These are phyloP conservation scores for Brachyptera risi DNA, from an alignment of 2,888 invertebrate genomes.

Conservation along the genomic window DNA sequence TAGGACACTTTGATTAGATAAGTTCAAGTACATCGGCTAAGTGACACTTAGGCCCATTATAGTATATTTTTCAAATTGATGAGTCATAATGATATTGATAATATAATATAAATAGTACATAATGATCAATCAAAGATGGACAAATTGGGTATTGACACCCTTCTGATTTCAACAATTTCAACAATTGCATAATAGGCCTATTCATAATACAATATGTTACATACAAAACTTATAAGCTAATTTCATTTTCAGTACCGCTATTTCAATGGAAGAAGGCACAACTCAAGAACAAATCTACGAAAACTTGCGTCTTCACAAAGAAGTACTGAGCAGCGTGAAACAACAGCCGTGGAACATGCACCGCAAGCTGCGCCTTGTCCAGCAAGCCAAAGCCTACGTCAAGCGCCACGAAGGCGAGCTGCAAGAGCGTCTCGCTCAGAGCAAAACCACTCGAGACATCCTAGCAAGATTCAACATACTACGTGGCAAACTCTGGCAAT, in stretches of 20 bases:
- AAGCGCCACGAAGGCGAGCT: conserved; percentile 86
- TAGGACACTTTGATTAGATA: too few species aligned
- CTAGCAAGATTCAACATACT: conserved; percentile 79
- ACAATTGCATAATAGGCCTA: too few species aligned
- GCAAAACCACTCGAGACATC: conserved; percentile 78
- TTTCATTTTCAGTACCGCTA: conserved; percentile 60
- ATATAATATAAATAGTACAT: too few species aligned
- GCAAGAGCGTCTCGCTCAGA: conserved; percentile 85
- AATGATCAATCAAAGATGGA: too few species aligned
- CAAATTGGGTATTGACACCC: too few species aligned
- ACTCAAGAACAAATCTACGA: conserved; percentile 86
- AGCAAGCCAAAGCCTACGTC: conserved; percentile 81
- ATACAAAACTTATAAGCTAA: too few species aligned
- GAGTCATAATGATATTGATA: too few species aligned
- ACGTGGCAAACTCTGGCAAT: conserved; percentile 78
- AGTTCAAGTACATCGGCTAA: too few species aligned
- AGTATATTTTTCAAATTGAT: too few species aligned
- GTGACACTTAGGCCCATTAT: too few species aligned
- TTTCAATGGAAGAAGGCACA: conserved; percentile 69
- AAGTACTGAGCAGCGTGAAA: conserved; percentile 81
- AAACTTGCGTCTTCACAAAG: conserved; percentile 86
- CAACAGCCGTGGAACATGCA: conserved; percentile 81
- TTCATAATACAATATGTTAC: too few species aligned
- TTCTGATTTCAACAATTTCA: too few species aligned
- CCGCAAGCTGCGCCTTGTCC: conserved; percentile 74